Percentiles rank a stretch among this genome's conserved stretches.
These are phyloP conservation scores for Rhyzopertha dominica DNA, from an alignment of 1,140 invertebrate species.

Conservation along the genomic window DNA sequence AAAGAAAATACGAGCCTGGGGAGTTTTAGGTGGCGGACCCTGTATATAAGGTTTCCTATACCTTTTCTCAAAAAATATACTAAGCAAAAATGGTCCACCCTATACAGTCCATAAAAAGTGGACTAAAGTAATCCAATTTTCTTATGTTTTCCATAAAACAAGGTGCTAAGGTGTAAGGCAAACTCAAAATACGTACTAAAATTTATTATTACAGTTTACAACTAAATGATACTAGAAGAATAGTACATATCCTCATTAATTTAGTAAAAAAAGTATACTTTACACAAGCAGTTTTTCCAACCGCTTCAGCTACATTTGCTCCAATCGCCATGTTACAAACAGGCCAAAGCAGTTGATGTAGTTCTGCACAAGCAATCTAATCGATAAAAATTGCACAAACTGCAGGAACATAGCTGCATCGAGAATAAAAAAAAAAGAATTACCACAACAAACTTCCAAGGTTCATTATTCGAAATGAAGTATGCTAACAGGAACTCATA, in stretches of 20 bases:
- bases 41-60: too few relatives aligned
- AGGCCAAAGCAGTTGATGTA: conserved; percentile 21
- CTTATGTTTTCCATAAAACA: too few relatives aligned
- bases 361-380: conserved; percentile 37
- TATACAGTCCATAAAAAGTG: too few relatives aligned
- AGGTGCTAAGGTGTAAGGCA: too few relatives aligned
- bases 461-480: conserved; percentile 1
- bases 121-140: too few relatives aligned
- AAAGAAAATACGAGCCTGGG: too few relatives aligned
- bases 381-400: conserved; percentile 34
- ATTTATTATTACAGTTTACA: conserved; percentile 43
- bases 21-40: too few relatives aligned
- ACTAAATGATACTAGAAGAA: conserved; percentile 45
- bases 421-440: conserved; percentile 14
- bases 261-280: conserved; percentile 42
- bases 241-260: conserved; percentile 45
- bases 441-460: conserved; percentile 2
- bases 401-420: conserved; percentile 31
- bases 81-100: too few relatives aligned
- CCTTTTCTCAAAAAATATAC: too few relatives aligned
- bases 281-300: conserved; percentile 32
- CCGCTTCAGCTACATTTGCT: conserved; percentile 11
- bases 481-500: conserved; percentile 15
- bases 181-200: conserved; percentile 44
- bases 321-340: too few relatives aligned